These are phyloP conservation scores for Pentamera pediparva DNA, from an alignment of 53 echinoderm and acorn worm species.

Conservation along the genomic window DNA sequence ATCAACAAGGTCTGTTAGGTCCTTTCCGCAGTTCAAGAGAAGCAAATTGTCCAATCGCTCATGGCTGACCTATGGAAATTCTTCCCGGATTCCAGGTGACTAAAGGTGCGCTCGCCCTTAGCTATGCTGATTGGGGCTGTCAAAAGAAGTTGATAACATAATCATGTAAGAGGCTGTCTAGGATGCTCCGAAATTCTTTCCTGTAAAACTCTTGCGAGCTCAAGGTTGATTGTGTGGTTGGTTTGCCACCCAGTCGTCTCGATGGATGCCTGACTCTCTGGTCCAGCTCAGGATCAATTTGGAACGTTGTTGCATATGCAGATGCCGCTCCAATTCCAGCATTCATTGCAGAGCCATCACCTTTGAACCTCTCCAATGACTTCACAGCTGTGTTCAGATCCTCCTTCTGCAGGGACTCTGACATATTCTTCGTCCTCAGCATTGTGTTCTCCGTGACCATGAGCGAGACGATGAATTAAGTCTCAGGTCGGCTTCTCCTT, in stretches of 20 bases:
- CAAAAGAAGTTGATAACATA: not conserved
- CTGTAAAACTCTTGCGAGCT: not conserved
- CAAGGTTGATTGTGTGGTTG: not conserved
- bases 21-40: too few species aligned
- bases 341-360: too few species aligned
- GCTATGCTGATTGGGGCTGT: slow-evolving; percentile 3
- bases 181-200: not conserved
- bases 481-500: not conserved
- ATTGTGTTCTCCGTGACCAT: not conserved
- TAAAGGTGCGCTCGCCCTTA: slow-evolving; percentile 31
- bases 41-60: slow-evolving; percentile 26
- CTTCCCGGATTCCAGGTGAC: slow-evolving; percentile 28
- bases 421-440: not conserved
- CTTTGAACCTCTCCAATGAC: too few species aligned
- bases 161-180: not conserved
- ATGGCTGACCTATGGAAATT: slow-evolving; percentile 34
- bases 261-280: too few species aligned
- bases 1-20: slow-evolving; percentile 14
- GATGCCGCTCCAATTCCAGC: too few species aligned
- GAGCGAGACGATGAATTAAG: not conserved
- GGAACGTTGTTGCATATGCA: too few species aligned
- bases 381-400: too few species aligned
- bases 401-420: too few species aligned
- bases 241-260: not conserved
- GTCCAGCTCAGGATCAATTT: too few species aligned